Evolutionary conservation across 2,888 invertebrate genomes (phyloP).

Genomic region (Gymnosoma rotundatum): DNA sequence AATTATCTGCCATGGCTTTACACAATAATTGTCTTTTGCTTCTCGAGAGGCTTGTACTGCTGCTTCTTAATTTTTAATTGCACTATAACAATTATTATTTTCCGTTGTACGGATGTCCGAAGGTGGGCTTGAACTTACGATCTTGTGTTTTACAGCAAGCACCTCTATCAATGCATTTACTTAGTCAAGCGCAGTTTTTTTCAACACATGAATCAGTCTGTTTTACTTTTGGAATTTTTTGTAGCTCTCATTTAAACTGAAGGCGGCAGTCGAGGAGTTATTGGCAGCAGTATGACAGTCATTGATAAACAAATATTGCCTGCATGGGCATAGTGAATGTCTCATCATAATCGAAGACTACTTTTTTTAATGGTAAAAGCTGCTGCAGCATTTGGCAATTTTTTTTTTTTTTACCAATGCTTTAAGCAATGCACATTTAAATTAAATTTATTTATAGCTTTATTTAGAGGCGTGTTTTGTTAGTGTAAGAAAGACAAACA

Average conservation of each 20-base stretch:
- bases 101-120: too few species aligned
- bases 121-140: too few species aligned
- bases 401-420: conserved; percentile 13
- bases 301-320: conserved; percentile 67
- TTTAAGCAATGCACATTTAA: conserved; percentile 37
- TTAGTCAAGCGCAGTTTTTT: too few species aligned
- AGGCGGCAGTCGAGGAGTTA: not conserved
- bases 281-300: conserved; percentile 47
- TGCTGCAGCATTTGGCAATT: conserved; percentile 1
- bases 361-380: conserved; percentile 66
- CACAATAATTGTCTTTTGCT: too few species aligned
- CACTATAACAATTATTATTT: too few species aligned
- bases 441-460: conserved; percentile 38
- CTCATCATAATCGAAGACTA: conserved; percentile 79
- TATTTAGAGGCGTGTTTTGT: conserved; percentile 37
- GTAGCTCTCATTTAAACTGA: not conserved
- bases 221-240: too few species aligned
- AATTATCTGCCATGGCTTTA: too few species aligned
- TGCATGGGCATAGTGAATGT: conserved; percentile 77
- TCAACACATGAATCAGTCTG: too few species aligned
- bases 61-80: too few species aligned
- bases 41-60: too few species aligned
- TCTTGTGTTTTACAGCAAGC: too few species aligned
- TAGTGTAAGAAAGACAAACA: not conserved
- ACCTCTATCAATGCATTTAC: too few species aligned